These are phyloP conservation scores for Nannoperca obscura DNA, from an alignment of 2,797 vertebrate genomes.

Conservation along the genomic window DNA sequence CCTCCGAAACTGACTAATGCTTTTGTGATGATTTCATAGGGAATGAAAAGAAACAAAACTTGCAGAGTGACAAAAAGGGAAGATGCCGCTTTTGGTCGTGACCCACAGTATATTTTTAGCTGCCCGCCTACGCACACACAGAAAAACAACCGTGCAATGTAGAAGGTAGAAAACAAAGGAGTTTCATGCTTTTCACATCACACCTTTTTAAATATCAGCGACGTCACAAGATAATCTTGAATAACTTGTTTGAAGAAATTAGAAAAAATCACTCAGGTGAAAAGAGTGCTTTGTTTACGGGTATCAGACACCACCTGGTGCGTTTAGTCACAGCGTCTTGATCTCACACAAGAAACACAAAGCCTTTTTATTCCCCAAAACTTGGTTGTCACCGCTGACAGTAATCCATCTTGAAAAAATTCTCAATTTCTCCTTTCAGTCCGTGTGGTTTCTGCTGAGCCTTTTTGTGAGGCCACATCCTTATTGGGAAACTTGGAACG, in stretches of 20 bases:
- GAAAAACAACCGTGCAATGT: too few species aligned
- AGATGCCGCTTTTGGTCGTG: not conserved
- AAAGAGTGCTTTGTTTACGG: not conserved
- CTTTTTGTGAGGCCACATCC: not conserved
- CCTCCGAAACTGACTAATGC: not conserved
- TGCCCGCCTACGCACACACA: constrained; percentile 36
- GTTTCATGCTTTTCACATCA: not conserved
- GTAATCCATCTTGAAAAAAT: not conserved
- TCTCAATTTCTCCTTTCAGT: constrained; percentile 34
- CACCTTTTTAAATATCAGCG: constrained; percentile 15
- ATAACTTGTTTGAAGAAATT: not conserved
- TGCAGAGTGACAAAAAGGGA: not conserved
- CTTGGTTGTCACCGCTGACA: not conserved
- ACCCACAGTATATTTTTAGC: constrained; percentile 27
- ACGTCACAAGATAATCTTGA: constrained; percentile 2
- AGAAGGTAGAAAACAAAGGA: too few species aligned
- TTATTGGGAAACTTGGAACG: constrained; percentile 24
- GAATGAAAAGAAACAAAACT: too few species aligned
- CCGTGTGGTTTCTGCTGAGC: constrained; percentile 17
- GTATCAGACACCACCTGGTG: not conserved
- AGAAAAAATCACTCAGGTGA: not conserved
- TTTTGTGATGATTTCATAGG: not conserved
- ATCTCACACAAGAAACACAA: not conserved
- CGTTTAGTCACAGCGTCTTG: not conserved
- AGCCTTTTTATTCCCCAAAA: not conserved